These are phyloP conservation scores for Hecatera dysodea DNA, from an alignment of 2,888 invertebrate genomes.

Conservation along the genomic window DNA sequence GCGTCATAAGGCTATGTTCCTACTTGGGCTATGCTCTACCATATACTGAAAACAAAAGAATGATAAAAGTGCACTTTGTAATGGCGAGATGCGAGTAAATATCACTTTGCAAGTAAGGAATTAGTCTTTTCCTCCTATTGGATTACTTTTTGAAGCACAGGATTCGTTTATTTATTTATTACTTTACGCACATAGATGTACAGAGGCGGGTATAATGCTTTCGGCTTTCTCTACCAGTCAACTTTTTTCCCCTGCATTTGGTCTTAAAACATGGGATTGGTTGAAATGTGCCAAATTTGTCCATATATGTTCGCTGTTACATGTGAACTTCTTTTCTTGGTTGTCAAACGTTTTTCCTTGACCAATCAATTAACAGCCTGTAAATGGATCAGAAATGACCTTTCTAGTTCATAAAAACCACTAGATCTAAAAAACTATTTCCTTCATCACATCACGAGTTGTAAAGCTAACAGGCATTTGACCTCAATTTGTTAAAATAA, in stretches of 20 bases:
- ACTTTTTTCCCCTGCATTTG: too few species aligned
- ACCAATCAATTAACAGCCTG: not conserved
- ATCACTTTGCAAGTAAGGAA: not conserved
- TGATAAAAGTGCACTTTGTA: conserved; percentile 14
- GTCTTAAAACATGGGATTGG: not conserved
- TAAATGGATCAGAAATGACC: conserved; percentile 47
- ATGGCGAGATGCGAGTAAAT: conserved; percentile 18
- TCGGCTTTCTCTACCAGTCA: too few species aligned
- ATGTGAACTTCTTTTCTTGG: not conserved
- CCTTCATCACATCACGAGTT: conserved; percentile 75
- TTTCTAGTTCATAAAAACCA: conserved; percentile 68
- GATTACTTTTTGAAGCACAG: not conserved
- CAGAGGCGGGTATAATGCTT: too few species aligned
- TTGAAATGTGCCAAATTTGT: not conserved
- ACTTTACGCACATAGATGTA: too few species aligned
- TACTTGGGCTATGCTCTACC: not conserved
- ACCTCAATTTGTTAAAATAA: conserved; percentile 86
- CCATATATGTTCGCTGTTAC: not conserved
- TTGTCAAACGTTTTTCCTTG: not conserved
- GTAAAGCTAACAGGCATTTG: conserved; percentile 82
- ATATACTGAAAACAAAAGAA: not conserved
- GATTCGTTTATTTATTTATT: not conserved
- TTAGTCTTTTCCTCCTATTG: not conserved
- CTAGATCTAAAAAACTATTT: conserved; percentile 75
- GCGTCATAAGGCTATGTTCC: not conserved